Conservation (phyloP, 1,140 invertebrate species). For the Aphaenogaster ashmeadi region DNA sequence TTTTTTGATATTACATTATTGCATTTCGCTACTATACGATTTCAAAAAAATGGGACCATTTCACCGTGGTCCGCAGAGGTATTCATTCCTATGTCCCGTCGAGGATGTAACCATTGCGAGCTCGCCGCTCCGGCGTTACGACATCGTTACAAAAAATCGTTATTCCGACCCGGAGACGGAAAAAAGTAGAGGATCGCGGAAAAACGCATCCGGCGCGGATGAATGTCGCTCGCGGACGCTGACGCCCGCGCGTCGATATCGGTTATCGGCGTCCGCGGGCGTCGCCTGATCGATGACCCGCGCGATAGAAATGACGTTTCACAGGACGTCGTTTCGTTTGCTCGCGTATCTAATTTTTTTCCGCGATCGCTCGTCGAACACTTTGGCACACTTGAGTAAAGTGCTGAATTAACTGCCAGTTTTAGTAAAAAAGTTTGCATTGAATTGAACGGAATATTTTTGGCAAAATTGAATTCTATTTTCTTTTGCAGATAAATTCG, state of each 20-base stretch:
- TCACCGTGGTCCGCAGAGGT: not conserved
- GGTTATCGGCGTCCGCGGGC: slow-evolving; percentile 72
- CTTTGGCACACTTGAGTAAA: slow-evolving; percentile 38
- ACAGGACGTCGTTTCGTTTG: slow-evolving; percentile 71
- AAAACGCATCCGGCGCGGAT: slow-evolving; percentile 62
- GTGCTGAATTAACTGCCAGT: slow-evolving; percentile 35
- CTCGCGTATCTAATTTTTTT: slow-evolving; percentile 36
- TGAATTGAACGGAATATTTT: slow-evolving; percentile 1
- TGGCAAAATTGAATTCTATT: not conserved
- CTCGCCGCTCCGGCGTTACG: not conserved
- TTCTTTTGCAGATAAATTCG: not conserved
- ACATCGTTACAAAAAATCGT: slow-evolving; percentile 60
- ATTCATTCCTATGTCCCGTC: slow-evolving; percentile 16
- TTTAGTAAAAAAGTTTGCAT: slow-evolving; percentile 13
- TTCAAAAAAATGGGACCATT: not conserved
- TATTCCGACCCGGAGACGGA: slow-evolving; percentile 54
- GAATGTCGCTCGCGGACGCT: slow-evolving; percentile 70
- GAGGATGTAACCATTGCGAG: slow-evolving; percentile 21
- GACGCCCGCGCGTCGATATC: slow-evolving; percentile 75
- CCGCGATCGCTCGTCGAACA: slow-evolving; percentile 12
- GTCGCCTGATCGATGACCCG: slow-evolving; percentile 76
- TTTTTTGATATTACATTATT: slow-evolving; percentile 12
- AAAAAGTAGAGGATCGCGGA: slow-evolving; percentile 53
- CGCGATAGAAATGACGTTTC: slow-evolving; percentile 76
- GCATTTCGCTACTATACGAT: not conserved